Conservation (phyloP, 2,113 vertebrate species). For the Sylvia atricapilla region DNA sequence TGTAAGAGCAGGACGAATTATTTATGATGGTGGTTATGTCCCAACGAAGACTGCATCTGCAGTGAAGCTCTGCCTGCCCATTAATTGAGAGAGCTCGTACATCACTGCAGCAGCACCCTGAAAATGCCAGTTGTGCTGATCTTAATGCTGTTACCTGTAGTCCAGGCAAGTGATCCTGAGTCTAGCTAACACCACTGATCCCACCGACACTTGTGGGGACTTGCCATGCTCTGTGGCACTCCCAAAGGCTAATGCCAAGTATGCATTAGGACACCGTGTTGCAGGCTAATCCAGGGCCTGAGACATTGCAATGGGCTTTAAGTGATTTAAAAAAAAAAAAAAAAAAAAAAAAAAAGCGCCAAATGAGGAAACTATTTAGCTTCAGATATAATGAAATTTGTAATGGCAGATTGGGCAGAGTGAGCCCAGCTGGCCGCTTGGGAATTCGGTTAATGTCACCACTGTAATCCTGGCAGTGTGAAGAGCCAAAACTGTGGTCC, state of each 20-base stretch:
- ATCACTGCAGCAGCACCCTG: not conserved
- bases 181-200: not conserved
- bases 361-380: not conserved
- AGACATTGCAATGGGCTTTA: not conserved
- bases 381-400: not conserved
- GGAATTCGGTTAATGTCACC: not conserved
- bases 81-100: not conserved
- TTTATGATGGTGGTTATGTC: not conserved
- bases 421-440: not conserved
- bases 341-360: not conserved
- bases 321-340: not conserved
- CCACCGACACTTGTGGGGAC: not conserved
- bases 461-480: rapidly evolving
- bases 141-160: not conserved
- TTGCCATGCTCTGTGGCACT: not conserved
- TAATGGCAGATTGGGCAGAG: not conserved
- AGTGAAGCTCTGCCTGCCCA: not conserved
- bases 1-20: not conserved
- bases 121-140: not conserved
- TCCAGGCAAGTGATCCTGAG: not conserved
- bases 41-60: rapidly evolving
- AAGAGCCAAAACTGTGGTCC: not conserved
- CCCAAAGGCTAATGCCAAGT: not conserved
- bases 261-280: not conserved
- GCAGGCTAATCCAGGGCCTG: not conserved